Conservation (phyloP, 2,888 invertebrate genomes). For the Drosophila sordidula region DNA sequence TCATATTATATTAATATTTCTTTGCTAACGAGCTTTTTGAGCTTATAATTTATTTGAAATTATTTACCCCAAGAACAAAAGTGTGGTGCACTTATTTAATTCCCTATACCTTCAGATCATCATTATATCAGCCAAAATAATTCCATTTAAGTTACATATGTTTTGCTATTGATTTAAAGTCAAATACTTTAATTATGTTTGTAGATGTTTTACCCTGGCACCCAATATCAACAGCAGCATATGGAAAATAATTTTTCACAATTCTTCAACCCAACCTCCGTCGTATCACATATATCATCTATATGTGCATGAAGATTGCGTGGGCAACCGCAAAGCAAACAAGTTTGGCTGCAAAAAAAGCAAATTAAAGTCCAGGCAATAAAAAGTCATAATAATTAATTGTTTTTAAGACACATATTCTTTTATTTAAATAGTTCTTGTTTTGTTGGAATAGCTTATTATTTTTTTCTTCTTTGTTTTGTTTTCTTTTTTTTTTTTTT, state of each 20-base stretch:
- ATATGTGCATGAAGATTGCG: slow-evolving; percentile 29
- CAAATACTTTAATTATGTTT: too few species aligned
- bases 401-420: slow-evolving; percentile 76
- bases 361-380: slow-evolving; percentile 45
- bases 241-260: background rate
- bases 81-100: too few species aligned
- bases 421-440: slow-evolving; percentile 77
- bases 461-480: slow-evolving; percentile 22
- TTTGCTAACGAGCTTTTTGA: too few species aligned
- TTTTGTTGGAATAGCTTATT: slow-evolving; percentile 57
- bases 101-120: too few species aligned
- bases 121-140: too few species aligned
- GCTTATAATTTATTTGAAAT: too few species aligned
- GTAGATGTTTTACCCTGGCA: too few species aligned
- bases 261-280: slow-evolving; percentile 18
- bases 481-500: slow-evolving; percentile 13
- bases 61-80: too few species aligned
- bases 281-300: slow-evolving; percentile 16
- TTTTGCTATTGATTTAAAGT: too few species aligned
- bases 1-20: too few species aligned
- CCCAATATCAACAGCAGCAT: background rate
- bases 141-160: too few species aligned
- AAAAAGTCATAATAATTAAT: slow-evolving; percentile 68
- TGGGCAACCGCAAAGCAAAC: slow-evolving; percentile 47
- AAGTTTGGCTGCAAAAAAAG: slow-evolving; percentile 53